Conservation (phyloP, 2,113 vertebrate species). For the Anas platyrhynchos region DNA sequence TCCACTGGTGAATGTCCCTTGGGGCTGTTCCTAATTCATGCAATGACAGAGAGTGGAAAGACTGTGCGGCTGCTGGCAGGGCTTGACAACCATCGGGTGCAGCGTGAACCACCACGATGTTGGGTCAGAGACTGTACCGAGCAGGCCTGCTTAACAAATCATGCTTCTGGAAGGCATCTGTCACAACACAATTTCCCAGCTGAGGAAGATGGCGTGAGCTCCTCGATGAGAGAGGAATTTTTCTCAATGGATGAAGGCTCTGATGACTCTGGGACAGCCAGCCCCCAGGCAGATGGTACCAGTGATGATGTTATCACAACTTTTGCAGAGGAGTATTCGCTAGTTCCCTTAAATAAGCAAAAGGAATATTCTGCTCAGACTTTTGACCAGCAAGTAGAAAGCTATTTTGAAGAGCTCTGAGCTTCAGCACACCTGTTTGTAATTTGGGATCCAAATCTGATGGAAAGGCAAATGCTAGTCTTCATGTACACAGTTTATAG, state of each 20-base stretch:
- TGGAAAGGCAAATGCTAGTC: not conserved
- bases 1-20: not conserved
- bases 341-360: not conserved
- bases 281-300: not conserved
- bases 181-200: not conserved
- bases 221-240: not conserved
- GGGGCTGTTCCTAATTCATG: not conserved
- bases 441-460: not conserved
- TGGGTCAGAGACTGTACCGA: conserved; percentile 37
- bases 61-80: not conserved
- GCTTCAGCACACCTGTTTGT: not conserved
- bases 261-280: not conserved
- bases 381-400: conserved; percentile 49
- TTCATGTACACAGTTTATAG: not conserved
- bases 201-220: not conserved
- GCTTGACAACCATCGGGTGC: not conserved
- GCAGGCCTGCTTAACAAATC: not conserved
- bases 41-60: not conserved
- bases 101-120: not conserved
- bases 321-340: not conserved
- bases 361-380: not conserved
- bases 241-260: not conserved
- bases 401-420: not conserved
- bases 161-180: not conserved
- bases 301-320: not conserved